Evolutionary conservation across 2,797 vertebrate species (phyloP), one percentile per base, ranked within the genome.

Genomic region (Poecilia velifera): DNA sequence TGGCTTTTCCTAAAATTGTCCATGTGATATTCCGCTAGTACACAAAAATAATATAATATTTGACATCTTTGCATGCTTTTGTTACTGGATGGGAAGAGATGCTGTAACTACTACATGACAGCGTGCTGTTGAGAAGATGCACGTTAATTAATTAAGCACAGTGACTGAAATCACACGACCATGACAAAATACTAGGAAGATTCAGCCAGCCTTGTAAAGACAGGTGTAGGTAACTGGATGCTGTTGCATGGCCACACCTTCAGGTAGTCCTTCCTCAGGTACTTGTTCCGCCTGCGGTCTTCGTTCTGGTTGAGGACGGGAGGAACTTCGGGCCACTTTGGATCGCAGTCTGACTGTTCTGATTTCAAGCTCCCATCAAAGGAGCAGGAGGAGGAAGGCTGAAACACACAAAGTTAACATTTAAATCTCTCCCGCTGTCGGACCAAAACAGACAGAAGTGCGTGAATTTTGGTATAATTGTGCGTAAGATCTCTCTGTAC

Each of bases 241-340:
- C n/a, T 13, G 1, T 12, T 2, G 9, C 62, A 6, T 0, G 18
- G 25, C 51, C 64, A 9, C 94, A 99, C 98, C 97, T 99, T 99
- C 47, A 99, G 96, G 91, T 99, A 99, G 25, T 99, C 98, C 90
- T 98, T 99, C 86, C 98, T 96, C 78, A 98, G 96, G 85, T 99
- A 98, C 88, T 99, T 99, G 92, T 96, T 98, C 82, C 97, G 95
- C 84, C 97, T 96, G 22, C 97, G 96, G 59, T 99, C 98, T 91
- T 99, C 98, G 39, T 95, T 97, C 91, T 98, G 98, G 95, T 97
- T 98, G 68, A 98, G 96, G 45, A 98, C 92, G 41, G 97, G 97
- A 3, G 97, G 97, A 77, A 97, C 90, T 82, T 98, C 97, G 0
- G 97, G 96, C 97, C 98, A 99, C 0, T 93, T 96, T 39, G 96